Evolutionary conservation across 2,113 vertebrate species (phyloP).

Genomic region (Aspiorhynchus laticeps): DNA sequence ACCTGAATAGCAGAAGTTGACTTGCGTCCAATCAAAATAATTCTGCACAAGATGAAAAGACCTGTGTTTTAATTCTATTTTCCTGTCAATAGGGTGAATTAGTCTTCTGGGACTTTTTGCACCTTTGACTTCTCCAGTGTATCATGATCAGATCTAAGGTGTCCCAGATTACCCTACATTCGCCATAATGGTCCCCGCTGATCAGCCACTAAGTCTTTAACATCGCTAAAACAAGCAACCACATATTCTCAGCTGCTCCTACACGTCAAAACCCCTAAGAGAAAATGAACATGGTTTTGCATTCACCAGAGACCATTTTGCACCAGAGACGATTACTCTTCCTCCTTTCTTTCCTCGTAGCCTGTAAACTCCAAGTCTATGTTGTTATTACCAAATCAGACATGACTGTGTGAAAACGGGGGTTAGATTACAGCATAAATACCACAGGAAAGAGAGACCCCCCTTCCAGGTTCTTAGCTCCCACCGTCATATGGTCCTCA

Average conservation of each 20-base stretch:
- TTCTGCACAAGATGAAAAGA: conserved; percentile 7
- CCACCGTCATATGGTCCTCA: conserved; percentile 57
- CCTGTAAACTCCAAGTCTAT: conserved; percentile 48
- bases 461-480: conserved; percentile 25
- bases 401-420: conserved; percentile 46
- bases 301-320: conserved; percentile 58
- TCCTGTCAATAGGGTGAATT: neutral
- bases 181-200: conserved; percentile 62
- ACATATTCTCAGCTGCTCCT: conserved; percentile 65
- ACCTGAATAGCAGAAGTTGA: neutral
- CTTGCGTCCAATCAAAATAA: neutral
- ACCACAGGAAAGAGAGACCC: conserved; percentile 37
- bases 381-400: conserved; percentile 53
- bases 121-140: neutral
- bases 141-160: neutral
- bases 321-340: conserved; percentile 56
- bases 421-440: conserved; percentile 57
- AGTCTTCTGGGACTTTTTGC: conserved; percentile 15
- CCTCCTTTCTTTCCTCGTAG: conserved; percentile 42
- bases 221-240: conserved; percentile 58
- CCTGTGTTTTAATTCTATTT: conserved; percentile 16
- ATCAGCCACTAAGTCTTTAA: conserved; percentile 63
- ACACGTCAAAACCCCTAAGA: conserved; percentile 62
- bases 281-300: conserved; percentile 57
- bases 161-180: conserved; percentile 6